A percentile compares a stretch with the other conserved stretches of the same genome.
phyloP scores from a whole-genome alignment of 1,140 invertebrate species.

The Steinernema feltiae region DNA sequence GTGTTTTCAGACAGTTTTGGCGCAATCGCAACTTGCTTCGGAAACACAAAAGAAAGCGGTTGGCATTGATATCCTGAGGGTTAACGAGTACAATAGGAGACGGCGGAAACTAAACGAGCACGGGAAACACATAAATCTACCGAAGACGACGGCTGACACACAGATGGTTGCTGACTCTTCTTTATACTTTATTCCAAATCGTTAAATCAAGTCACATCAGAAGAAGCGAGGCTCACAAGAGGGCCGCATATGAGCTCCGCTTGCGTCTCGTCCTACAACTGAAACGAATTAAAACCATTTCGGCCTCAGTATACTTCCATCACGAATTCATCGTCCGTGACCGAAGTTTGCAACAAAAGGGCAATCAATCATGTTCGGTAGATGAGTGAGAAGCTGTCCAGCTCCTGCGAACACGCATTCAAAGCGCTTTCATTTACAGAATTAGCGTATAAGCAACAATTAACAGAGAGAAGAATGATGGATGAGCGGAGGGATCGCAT shows the following conservation, averaged over 20 bases:
- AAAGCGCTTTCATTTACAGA: neutral
- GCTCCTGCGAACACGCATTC: neutral
- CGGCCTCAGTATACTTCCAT: neutral
- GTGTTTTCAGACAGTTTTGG: neutral
- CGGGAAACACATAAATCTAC: neutral
- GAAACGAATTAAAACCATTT: too few species aligned
- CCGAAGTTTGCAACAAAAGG: neutral
- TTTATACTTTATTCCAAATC: neutral
- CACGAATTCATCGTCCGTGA: neutral
- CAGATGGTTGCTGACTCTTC: slow-evolving; percentile 11
- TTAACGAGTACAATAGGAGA: neutral
- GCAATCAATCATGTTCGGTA: neutral
- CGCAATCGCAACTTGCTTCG: neutral
- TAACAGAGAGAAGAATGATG: neutral
- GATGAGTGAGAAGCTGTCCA: neutral
- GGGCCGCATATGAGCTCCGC: neutral
- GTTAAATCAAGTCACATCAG: slow-evolving; percentile 10
- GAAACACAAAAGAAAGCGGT: neutral
- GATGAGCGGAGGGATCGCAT: neutral
- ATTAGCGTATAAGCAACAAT: slow-evolving; percentile 5
- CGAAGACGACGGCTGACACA: slow-evolving; percentile 7
- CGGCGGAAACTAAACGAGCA: neutral
- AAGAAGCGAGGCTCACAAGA: neutral
- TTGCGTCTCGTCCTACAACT: too few species aligned
- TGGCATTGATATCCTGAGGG: neutral